Evolutionary conservation across 1,140 invertebrate species (phyloP).

Genomic region (Adoxophyes honmai): DNA sequence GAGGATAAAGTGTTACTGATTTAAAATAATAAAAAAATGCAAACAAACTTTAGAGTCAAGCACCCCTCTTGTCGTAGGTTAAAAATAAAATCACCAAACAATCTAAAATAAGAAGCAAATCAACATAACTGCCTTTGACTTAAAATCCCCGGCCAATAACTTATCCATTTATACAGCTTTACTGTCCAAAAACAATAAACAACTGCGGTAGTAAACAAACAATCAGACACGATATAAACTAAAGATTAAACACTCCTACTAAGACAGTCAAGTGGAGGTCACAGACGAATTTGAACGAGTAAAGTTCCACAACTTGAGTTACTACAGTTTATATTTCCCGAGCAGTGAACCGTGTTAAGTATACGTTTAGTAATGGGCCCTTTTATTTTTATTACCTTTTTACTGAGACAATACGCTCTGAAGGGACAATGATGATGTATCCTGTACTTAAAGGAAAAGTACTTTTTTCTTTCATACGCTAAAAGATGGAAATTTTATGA

Average conservation of each 20-base stretch:
- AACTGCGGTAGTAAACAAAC: constrained; percentile 14
- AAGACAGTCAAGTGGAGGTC: not conserved
- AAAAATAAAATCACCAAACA: no score
- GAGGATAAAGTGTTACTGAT: no score
- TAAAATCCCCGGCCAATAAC: constrained; percentile 5
- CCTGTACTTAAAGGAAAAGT: constrained; percentile 12
- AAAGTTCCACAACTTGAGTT: no score
- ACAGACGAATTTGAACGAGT: no score
- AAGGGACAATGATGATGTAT: constrained; percentile 14
- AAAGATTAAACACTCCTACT: constrained; percentile 1
- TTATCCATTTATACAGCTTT: constrained; percentile 14
- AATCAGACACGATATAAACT: constrained; percentile 9
- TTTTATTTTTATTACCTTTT: constrained; percentile 16
- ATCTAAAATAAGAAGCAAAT: constrained; percentile 7
- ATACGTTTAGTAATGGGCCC: constrained; percentile 9
- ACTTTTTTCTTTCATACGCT: not conserved
- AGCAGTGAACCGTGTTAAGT: constrained; percentile 4
- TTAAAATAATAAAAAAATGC: no score
- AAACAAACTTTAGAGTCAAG: no score
- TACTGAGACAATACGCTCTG: constrained; percentile 9
- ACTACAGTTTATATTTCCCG: not conserved
- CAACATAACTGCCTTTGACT: constrained; percentile 10
- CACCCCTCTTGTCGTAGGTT: no score
- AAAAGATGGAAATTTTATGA: not conserved
- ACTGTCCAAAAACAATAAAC: constrained; percentile 10